Evolutionary conservation across 2,113 vertebrate species (phyloP).

Genomic region (Struthidea cinerea): DNA sequence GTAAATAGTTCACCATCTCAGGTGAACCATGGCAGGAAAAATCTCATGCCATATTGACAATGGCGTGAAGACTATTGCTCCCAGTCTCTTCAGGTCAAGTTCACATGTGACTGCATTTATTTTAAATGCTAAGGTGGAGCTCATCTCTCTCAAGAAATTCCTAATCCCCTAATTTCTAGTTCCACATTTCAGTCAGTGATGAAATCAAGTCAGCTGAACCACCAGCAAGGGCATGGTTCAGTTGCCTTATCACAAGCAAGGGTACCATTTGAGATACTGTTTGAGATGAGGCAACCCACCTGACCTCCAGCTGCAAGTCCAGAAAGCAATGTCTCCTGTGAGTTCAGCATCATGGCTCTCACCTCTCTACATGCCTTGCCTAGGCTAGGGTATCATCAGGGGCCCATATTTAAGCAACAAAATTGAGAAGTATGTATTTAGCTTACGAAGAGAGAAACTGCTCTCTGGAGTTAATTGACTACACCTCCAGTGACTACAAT

Average conservation of each 20-base stretch:
- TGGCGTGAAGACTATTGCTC: neutral
- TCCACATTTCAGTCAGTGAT: neutral
- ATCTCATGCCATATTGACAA: neutral
- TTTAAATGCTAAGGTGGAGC: neutral
- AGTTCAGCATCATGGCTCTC: neutral
- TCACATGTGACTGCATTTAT: neutral
- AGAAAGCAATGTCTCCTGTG: neutral
- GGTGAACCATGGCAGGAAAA: neutral
- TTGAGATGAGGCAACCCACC: neutral
- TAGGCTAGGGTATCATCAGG: neutral
- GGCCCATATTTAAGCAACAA: neutral
- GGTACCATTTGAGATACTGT: neutral
- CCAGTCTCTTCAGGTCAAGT: neutral
- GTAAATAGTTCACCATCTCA: neutral
- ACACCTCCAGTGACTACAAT: too few species aligned
- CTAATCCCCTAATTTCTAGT: neutral
- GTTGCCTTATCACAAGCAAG: neutral
- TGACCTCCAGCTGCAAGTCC: neutral
- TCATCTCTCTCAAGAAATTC: neutral
- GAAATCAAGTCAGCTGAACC: neutral
- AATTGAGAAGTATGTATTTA: fast-evolving
- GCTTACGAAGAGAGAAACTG: neutral
- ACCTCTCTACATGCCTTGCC: neutral
- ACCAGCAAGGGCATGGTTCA: fast-evolving
- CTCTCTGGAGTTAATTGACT: neutral